These are phyloP conservation scores for Eutolmus rufibarbis DNA, from an alignment of 2,888 invertebrate genomes.

Conservation along the genomic window DNA sequence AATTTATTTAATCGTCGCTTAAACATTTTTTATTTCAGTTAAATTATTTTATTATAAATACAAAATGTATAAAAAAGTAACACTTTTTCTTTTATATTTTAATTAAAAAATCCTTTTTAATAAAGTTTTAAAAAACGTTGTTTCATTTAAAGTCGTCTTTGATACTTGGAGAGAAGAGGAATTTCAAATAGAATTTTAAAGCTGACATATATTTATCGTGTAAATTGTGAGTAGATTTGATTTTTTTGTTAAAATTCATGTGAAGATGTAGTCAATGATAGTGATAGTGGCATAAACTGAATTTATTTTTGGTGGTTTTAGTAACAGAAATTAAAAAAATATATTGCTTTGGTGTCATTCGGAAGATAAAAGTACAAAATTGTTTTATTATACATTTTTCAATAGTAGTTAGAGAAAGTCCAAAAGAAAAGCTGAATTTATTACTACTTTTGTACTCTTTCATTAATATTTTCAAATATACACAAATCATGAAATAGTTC, in stretches of 20 bases:
- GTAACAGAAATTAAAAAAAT: too few relatives aligned
- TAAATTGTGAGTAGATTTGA: not conserved
- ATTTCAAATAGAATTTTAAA: slow-evolving; percentile 45
- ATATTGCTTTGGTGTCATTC: not conserved
- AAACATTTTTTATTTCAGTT: not conserved
- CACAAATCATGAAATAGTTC: too few relatives aligned
- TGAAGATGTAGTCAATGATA: not conserved
- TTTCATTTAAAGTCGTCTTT: slow-evolving; percentile 53
- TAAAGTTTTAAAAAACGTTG: not conserved
- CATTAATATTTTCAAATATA: too few relatives aligned
- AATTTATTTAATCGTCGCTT: slow-evolving; percentile 8
- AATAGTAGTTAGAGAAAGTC: too few relatives aligned
- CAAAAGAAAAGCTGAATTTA: too few relatives aligned
- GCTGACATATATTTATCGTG: not conserved
- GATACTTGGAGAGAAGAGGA: slow-evolving; percentile 60
- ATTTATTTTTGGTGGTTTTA: not conserved
- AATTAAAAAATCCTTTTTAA: slow-evolving; percentile 2
- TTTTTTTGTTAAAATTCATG: not conserved
- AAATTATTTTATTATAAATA: not conserved
- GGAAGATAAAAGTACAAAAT: not conserved
- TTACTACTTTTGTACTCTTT: too few relatives aligned
- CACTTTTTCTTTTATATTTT: slow-evolving; percentile 15
- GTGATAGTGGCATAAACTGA: slow-evolving; percentile 14
- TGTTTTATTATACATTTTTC: too few relatives aligned
- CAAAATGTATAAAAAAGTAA: not conserved